phyloP scores from a whole-genome alignment of 2,888 invertebrate genomes.

The Dendrolimus pini region DNA sequence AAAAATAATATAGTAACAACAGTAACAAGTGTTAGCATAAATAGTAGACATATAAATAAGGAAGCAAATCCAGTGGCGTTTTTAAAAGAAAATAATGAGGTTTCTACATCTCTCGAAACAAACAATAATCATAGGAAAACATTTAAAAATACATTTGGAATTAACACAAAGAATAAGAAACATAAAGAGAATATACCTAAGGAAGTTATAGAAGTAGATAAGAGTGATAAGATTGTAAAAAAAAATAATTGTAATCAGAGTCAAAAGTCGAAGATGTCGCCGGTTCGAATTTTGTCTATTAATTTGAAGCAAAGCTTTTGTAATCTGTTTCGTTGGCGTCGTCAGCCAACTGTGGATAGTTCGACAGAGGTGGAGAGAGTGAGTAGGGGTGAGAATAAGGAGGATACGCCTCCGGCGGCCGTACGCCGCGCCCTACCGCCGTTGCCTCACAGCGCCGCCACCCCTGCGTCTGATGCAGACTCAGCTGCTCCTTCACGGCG shows the following conservation, averaged over 20 bases:
- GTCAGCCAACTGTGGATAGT: constrained; percentile 37
- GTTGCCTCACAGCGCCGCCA: constrained; percentile 48
- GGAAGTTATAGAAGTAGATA: constrained; percentile 49
- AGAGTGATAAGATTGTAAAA: constrained; percentile 56
- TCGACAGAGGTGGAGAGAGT: constrained; percentile 39
- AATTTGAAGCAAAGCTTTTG: constrained; percentile 90
- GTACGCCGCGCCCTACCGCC: constrained; percentile 64
- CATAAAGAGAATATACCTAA: constrained; percentile 58
- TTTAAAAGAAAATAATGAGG: constrained; percentile 50
- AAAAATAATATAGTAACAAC: constrained; percentile 63
- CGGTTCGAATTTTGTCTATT: constrained; percentile 80
- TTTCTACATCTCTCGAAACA: constrained; percentile 44
- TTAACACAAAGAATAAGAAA: constrained; percentile 79
- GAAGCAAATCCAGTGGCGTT: constrained; percentile 40
- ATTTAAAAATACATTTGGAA: constrained; percentile 74
- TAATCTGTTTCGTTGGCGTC: constrained; percentile 86
- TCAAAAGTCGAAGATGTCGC: constrained; percentile 79
- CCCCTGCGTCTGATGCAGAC: constrained; percentile 30
- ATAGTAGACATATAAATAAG: constrained; percentile 45
- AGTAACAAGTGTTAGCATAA: constrained; percentile 59
- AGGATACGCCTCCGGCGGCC: constrained; percentile 52
- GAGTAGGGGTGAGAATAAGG: constrained; percentile 27
- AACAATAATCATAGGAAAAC: constrained; percentile 68
- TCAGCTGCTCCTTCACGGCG: constrained; percentile 37
- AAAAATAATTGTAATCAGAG: constrained; percentile 31